A percentile compares a stretch with the other conserved stretches of the same genome.
Evolutionary conservation across 2,797 vertebrate species (phyloP).

Genomic region (Periparus ater): DNA sequence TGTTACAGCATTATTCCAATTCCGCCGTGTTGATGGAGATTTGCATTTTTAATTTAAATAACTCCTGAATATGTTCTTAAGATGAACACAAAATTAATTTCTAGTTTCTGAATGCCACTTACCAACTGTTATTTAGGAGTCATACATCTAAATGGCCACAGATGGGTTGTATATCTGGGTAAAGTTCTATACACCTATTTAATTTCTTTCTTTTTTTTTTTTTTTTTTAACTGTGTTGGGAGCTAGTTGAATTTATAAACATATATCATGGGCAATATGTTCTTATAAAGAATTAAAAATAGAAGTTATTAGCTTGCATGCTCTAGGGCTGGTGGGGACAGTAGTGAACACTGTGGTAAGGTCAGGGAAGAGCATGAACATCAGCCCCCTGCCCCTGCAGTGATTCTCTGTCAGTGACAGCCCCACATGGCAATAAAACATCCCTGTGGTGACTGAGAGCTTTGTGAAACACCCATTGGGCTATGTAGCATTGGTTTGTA

Average conservation of each 20-base stretch:
- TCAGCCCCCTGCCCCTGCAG: neutral
- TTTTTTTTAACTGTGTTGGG: neutral
- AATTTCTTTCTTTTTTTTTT: neutral
- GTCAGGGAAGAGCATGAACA: neutral
- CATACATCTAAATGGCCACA: neutral
- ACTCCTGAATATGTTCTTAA: neutral
- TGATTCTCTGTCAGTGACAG: neutral
- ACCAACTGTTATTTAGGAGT: neutral
- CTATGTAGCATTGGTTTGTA: neutral
- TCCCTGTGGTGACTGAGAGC: neutral
- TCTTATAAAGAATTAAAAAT: neutral
- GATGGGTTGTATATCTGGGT: neutral
- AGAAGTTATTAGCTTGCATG: neutral
- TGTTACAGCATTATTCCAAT: neutral
- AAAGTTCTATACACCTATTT: neutral
- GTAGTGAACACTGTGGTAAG: neutral
- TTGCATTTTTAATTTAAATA: constrained; percentile 28
- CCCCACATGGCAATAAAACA: neutral
- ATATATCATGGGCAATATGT: neutral
- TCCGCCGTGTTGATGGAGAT: neutral
- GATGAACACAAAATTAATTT: neutral
- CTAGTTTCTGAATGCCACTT: neutral
- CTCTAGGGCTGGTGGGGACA: neutral
- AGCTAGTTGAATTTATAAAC: neutral
- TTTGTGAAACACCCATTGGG: neutral